A percentile compares a stretch with the other conserved stretches of the same genome.
These are phyloP conservation scores for Phymatocera aterrima DNA, from an alignment of 2,888 invertebrate species.

Conservation along the genomic window DNA sequence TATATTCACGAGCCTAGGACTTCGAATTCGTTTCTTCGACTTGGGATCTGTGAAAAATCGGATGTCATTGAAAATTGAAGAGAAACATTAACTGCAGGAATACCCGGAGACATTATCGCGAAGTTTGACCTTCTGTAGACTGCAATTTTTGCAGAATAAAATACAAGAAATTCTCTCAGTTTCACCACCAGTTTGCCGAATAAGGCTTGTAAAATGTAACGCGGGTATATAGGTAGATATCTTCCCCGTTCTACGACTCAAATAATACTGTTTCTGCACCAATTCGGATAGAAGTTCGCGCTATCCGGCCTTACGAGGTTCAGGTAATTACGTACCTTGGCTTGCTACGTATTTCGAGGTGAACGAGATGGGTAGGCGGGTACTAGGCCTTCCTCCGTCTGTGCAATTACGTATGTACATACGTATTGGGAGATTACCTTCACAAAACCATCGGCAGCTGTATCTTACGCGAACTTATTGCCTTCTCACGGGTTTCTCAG, in stretches of 20 bases:
- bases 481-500: conserved; percentile 9
- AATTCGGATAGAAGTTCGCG: conserved; percentile 39
- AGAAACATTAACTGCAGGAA: background rate
- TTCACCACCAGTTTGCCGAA: conserved; percentile 25
- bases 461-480: conserved; percentile 21
- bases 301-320: conserved; percentile 31
- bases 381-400: conserved; percentile 23
- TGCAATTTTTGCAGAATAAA: background rate
- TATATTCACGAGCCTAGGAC: background rate
- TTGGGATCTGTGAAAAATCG: background rate
- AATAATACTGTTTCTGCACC: conserved; percentile 26
- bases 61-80: background rate
- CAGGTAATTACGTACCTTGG: conserved; percentile 34
- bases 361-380: background rate
- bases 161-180: background rate
- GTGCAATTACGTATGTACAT: conserved; percentile 41
- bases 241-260: conserved; percentile 16
- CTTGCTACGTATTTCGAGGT: background rate
- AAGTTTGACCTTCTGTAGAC: background rate
- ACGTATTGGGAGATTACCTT: conserved; percentile 41
- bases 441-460: background rate
- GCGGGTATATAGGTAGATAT: background rate
- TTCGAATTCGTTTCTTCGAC: background rate
- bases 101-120: background rate
- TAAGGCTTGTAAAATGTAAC: conserved; percentile 1